A percentile compares a stretch with the other conserved stretches of the same genome.
Evolutionary conservation across 1,140 invertebrate species (phyloP).

Genomic region (Eufriesea mexicana): DNA sequence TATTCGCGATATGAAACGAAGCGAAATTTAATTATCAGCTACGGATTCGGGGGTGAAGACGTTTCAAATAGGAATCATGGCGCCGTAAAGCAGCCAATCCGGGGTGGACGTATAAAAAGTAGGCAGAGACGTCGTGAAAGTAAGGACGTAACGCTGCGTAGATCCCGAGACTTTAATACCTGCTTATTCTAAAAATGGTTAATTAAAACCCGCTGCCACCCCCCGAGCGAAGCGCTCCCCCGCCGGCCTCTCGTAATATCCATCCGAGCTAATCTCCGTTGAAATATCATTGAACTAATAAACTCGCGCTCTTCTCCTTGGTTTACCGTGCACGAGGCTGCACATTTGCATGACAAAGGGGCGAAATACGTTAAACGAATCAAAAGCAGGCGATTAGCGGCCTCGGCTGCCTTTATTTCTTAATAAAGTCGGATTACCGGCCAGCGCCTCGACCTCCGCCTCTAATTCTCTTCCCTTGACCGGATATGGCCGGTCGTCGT

Average conservation of each 20-base stretch:
- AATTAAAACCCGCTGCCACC: slow-evolving; percentile 28
- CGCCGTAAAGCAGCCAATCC: neutral
- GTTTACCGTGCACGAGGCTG: too few species aligned
- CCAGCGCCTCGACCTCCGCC: neutral
- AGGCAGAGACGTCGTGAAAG: neutral
- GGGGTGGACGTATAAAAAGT: neutral
- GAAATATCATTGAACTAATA: slow-evolving; percentile 50
- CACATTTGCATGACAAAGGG: slow-evolving; percentile 33
- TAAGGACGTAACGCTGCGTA: neutral
- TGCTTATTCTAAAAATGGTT: slow-evolving; percentile 44
- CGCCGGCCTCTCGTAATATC: slow-evolving; percentile 8
- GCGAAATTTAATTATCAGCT: neutral
- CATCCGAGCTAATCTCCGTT: slow-evolving; percentile 35
- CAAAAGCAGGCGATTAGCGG: slow-evolving; percentile 8
- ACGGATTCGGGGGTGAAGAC: neutral
- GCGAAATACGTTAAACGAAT: slow-evolving; percentile 33
- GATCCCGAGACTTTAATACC: slow-evolving; percentile 27
- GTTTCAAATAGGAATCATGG: neutral
- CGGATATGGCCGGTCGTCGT: slow-evolving; percentile 5
- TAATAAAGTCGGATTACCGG: slow-evolving; percentile 36
- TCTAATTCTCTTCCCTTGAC: slow-evolving; percentile 5
- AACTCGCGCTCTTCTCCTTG: neutral
- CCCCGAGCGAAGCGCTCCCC: neutral
- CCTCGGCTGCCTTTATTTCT: slow-evolving; percentile 13
- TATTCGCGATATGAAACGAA: neutral